These are phyloP conservation scores for Platygyra sinensis DNA, from an alignment of 64 coral and sea anemone species.

Conservation along the genomic window DNA sequence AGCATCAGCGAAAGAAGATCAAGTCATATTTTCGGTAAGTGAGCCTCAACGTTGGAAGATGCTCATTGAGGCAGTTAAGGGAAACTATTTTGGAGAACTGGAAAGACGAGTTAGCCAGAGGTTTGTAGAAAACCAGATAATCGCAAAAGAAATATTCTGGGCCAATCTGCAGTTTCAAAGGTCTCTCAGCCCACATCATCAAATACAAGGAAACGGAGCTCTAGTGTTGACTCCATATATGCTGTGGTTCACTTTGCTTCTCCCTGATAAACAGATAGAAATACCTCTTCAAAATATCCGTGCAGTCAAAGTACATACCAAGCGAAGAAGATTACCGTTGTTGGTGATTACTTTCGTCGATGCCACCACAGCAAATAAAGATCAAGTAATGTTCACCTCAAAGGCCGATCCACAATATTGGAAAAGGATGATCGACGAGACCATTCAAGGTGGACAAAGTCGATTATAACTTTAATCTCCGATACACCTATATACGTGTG, in stretches of 20 bases:
- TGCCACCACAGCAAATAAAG: background rate
- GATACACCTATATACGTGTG: too few species aligned
- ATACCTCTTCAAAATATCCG: background rate
- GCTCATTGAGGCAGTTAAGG: too few species aligned
- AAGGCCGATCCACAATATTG: background rate
- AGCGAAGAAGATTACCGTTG: too few species aligned
- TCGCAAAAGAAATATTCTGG: background rate
- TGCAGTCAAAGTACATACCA: background rate
- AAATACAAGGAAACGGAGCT: background rate
- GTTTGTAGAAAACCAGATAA: background rate
- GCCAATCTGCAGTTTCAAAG: conserved; percentile 2
- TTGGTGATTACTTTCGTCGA: conserved; percentile 1
- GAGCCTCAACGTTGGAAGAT: background rate
- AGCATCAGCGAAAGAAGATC: background rate
- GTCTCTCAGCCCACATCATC: background rate
- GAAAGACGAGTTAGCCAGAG: background rate
- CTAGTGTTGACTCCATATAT: too few species aligned
- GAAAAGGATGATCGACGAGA: background rate
- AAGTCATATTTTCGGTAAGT: background rate
- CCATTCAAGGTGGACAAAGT: background rate
- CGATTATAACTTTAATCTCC: too few species aligned
- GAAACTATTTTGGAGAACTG: background rate
- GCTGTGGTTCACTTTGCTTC: background rate
- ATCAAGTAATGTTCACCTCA: background rate
- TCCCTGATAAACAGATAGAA: too few species aligned